Evolutionary conservation across 2,797 vertebrate species (phyloP), one percentile per base, ranked within the genome.

Genomic region (Eulemur rubriventer): DNA sequence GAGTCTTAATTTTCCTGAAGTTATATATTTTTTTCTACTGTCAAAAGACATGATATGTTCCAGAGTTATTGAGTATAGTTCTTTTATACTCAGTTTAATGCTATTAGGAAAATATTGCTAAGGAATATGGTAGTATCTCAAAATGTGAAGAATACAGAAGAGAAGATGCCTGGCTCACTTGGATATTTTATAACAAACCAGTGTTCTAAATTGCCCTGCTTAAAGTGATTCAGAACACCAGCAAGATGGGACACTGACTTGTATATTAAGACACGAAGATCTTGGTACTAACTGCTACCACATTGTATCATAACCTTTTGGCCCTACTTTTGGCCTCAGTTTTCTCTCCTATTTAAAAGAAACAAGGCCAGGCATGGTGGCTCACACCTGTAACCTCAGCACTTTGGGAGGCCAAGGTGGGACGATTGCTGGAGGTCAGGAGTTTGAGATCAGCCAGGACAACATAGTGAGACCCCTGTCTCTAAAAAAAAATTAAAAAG

Each of bases 1-100:
- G 91, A 91, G 18, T 89, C 35, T 81, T 90, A 43, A 69, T 84
- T 91, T 94, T 89, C 70, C 65, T 89, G 4, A 61, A 86, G 38
- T 82, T 65, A 65, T 70, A 57, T 35, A 43, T 76, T 91, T 35
- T 80, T 96, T 57, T 33, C 75, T 87, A 35, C 8, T 41, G 28
- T 57, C 41, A 76, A 46, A 80, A 38, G 17, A 87, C 22, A 38
- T 70, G 48, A 79, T 33, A 46, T 75, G n/a, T 59, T 91, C 43
- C 33, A 80, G 41, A 92, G 28, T 95, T 82, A 67, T 22, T 24
- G 11, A 17, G 24, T 65, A 24, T 33, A 57, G 38, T 87, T 89
- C n/a, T 75, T 79, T 76, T 50, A 30, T 35, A 89, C 38, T 43
- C 52, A 76, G 91, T 65, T 80, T 24, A 65, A 82, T 55, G 48